Conservation (phyloP, 1,140 invertebrate genomes). For the Helicorthomorpha holstii region DNA sequence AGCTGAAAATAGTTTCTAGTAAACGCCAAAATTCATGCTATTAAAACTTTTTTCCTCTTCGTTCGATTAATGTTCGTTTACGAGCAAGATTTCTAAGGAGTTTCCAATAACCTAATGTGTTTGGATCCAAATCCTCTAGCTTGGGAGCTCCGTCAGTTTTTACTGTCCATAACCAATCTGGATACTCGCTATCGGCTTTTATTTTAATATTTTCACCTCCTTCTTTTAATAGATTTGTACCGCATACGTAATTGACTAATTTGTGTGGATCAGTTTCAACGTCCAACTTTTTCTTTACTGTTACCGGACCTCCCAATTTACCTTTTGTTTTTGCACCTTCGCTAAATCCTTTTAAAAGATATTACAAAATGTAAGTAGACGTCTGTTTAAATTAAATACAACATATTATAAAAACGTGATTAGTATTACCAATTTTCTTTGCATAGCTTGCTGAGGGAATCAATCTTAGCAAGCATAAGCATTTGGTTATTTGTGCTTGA, state of each 20-base stretch:
- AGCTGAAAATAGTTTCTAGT: too few species aligned
- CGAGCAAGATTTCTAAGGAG: conserved; percentile 40
- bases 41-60: too few species aligned
- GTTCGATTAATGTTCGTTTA: conserved; percentile 40
- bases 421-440: too few species aligned
- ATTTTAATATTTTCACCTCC: conserved; percentile 68
- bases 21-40: too few species aligned
- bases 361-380: too few species aligned
- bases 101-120: conserved; percentile 64
- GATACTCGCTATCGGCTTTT: conserved; percentile 72
- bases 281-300: conserved; percentile 37
- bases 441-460: too few species aligned
- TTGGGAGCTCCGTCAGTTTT: conserved; percentile 35
- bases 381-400: too few species aligned
- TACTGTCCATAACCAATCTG: conserved; percentile 78
- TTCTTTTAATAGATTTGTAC: conserved; percentile 56
- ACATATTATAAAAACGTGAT: too few species aligned
- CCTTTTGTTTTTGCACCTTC: neutral
- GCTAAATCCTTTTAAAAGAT: too few species aligned
- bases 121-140: conserved; percentile 57
- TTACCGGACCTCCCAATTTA: neutral
- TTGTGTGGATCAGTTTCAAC: conserved; percentile 72
- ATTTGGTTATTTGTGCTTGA: too few species aligned
- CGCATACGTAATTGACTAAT: conserved; percentile 64
- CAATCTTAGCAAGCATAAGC: too few species aligned